These are phyloP conservation scores for Eriosoma lanigerum DNA, from an alignment of 1,140 invertebrate species.

Conservation along the genomic window DNA sequence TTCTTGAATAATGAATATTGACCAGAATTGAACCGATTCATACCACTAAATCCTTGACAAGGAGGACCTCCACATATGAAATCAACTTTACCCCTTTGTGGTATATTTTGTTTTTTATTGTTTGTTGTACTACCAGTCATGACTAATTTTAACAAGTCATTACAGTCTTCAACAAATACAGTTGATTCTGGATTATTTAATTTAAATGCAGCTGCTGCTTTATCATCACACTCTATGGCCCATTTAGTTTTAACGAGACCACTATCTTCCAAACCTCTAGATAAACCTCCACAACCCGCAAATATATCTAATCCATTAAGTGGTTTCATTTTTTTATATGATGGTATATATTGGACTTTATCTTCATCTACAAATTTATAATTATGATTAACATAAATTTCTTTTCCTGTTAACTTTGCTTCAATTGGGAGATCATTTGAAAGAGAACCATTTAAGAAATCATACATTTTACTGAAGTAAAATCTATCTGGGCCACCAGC, in stretches of 20 bases:
- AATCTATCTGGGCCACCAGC: conserved; percentile 69
- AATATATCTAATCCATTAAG: conserved; percentile 80
- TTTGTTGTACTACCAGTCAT: conserved; percentile 63
- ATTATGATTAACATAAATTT: conserved; percentile 63
- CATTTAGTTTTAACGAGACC: conserved; percentile 71
- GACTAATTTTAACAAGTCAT: conserved; percentile 68
- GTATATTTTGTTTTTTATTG: conserved; percentile 67
- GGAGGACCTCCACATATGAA: conserved; percentile 86
- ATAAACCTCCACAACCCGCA: conserved; percentile 83
- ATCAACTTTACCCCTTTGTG: conserved; percentile 79
- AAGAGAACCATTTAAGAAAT: conserved; percentile 61
- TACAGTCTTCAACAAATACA: conserved; percentile 83
- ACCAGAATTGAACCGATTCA: conserved; percentile 86
- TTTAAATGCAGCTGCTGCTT: conserved; percentile 77
- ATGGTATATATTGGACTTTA: conserved; percentile 57
- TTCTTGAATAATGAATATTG: conserved; percentile 88
- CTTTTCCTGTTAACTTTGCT: conserved; percentile 63
- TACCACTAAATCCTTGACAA: conserved; percentile 87
- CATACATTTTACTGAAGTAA: conserved; percentile 75
- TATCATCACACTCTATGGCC: conserved; percentile 80
- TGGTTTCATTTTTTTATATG: conserved; percentile 62
- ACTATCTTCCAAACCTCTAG: conserved; percentile 72
- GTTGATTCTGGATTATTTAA: conserved; percentile 74
- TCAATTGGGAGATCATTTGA: not conserved
- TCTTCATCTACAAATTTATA: conserved; percentile 66